Base-by-base conservation (phyloP, 1,140 invertebrate species). In the Mya arenaria region DNA sequence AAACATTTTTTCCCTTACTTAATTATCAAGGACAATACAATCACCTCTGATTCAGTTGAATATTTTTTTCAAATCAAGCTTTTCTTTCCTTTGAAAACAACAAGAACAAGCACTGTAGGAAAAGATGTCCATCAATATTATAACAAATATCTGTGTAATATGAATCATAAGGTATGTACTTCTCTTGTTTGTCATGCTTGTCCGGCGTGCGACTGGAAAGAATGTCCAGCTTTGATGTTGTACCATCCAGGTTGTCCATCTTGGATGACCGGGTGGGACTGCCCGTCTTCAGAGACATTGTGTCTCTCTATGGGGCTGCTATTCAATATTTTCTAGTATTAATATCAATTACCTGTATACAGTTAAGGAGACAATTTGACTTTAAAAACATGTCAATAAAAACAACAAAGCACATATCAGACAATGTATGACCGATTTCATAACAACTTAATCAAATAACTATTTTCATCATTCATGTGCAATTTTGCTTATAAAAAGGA, bases 251-350 rank as follows among this genome's bases (percentile, higher is more conserved):
- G 30, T 48, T 55, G 13, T 79, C 75, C 28, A 63, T 52, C 37
- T 63, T 48, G n/a, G 75, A 79, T 6, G 75, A 79, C 39, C 75
- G 30, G 39, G 75, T 79, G 19, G 75, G 75, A 28, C 75, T 79
- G 6, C 39, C 48, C 23, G 63, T 68, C 39, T 77, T 77, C 25
- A 77, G 19, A 2, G 73, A 77, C 73, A 77, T 77, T 5, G 44
- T 65, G 25, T 10, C 15, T 15, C 6, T 8, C 34, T 65, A 4
- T n/a, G 41, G 15, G 4, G 6, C 32, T 15, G 30, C 13, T 28
- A 15, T 10, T 36, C n/a, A 13, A 48, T 48, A 48, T 48, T n/a
- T 48, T 48, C n/a, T 13, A 48, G 44, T 13, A 65, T 65, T 1
- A n/a, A n/a, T 65, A 37, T 65, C 41, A 65, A 65, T n/a, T n/a